Evolutionary conservation across 2,113 vertebrate species (phyloP).

Genomic region (Gasterosteus nipponicus): DNA sequence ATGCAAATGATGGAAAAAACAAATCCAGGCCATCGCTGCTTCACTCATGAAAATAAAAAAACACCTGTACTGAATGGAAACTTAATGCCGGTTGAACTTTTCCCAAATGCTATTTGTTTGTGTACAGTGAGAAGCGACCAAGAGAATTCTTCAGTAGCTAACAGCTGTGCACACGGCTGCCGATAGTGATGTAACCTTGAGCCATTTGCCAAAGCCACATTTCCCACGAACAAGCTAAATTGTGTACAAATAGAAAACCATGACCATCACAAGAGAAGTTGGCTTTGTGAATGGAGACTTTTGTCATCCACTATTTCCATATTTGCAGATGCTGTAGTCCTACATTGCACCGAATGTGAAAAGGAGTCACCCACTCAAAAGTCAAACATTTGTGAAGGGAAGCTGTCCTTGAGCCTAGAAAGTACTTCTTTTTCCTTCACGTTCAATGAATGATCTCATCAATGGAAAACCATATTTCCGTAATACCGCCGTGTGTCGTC

Average conservation of each 20-base stretch:
- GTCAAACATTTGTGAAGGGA: not conserved
- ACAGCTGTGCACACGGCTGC: not conserved
- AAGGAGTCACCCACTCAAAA: not conserved
- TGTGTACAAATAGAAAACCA: conserved; percentile 1
- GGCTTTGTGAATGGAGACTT: not conserved
- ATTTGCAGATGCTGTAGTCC: not conserved
- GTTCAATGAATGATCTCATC: not conserved
- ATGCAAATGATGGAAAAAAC: too few relatives aligned
- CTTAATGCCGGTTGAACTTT: conserved; percentile 1
- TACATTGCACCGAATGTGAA: not conserved
- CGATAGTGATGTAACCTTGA: conserved; percentile 19
- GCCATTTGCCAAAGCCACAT: conserved; percentile 9
- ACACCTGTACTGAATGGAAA: conserved; percentile 5
- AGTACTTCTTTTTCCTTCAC: not conserved
- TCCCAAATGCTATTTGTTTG: conserved; percentile 26
- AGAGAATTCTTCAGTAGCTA: conserved; percentile 19
- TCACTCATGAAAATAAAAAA: too few relatives aligned
- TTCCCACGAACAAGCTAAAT: conserved; percentile 21
- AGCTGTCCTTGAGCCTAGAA: too few relatives aligned
- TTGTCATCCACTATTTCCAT: not conserved
- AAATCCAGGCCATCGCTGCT: too few relatives aligned
- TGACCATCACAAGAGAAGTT: not conserved
- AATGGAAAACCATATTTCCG: too few relatives aligned
- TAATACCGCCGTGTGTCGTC: not conserved
- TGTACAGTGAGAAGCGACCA: not conserved